These are phyloP conservation scores for Athene noctua DNA, from an alignment of 2,113 vertebrate genomes.

Conservation along the genomic window DNA sequence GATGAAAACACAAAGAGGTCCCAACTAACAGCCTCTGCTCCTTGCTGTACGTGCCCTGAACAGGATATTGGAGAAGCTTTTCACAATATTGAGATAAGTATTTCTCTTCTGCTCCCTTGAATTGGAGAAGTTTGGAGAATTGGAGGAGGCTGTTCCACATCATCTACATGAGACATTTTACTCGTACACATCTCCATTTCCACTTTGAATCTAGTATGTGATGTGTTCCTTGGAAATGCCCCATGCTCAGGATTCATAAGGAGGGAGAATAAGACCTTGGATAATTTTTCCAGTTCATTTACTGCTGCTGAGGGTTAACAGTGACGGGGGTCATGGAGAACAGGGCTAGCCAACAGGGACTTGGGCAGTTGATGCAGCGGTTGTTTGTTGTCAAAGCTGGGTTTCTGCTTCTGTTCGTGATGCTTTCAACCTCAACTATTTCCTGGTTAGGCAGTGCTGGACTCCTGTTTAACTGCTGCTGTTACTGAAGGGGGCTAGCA, in stretches of 20 bases:
- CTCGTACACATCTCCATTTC: neutral
- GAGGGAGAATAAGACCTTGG: neutral
- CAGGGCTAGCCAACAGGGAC: neutral
- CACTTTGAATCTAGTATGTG: neutral
- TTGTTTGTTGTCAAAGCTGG: neutral
- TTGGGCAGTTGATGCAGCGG: neutral
- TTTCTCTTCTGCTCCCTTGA: neutral
- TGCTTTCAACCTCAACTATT: neutral
- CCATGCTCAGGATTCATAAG: neutral
- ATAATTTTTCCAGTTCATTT: neutral
- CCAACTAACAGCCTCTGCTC: neutral
- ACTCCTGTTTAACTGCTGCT: neutral
- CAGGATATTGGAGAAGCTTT: too few species aligned
- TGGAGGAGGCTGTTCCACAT: neutral
- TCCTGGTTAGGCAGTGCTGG: neutral
- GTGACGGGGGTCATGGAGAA: neutral
- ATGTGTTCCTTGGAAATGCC: neutral
- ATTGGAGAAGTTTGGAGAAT: neutral
- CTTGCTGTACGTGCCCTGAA: neutral
- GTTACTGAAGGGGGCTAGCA: neutral
- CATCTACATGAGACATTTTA: neutral
- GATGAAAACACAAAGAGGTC: neutral
- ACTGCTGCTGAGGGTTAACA: neutral
- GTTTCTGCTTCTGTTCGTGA: neutral
- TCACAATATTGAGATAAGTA: neutral